Evolutionary conservation across 2,888 invertebrate species (phyloP), one percentile per base, ranked within the genome.

Genomic region (Troglohyphantes excavatus): DNA sequence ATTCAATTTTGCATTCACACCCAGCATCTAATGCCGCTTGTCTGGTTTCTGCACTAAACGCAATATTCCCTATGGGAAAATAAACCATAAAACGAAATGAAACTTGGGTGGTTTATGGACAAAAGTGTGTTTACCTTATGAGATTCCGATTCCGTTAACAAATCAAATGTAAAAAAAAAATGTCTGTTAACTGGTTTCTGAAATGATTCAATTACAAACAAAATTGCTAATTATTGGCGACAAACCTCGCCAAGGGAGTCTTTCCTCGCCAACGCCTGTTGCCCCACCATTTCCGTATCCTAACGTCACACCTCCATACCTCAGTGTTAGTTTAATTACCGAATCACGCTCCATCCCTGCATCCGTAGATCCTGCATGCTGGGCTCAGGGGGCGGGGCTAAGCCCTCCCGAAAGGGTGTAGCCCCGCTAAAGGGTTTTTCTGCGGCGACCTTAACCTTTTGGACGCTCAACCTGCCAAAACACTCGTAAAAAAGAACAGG

Each of bases 291-390:
- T 82, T 81, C 88, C 88, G 82, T 73, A 88, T 68, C 53, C n/a
- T 9, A 81, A 65, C 88, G 67, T 68, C 82, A 82, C 26, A 82
- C 81, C 29, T 29, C 43, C 26, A n/a, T n/a, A n/a, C 33, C 67
- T 33, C 19, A 17, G 39, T 67, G 67, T 67, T 19, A 33, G 59
- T 82, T 87, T 88, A 88, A 82, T 82, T 88, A 82, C 82, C 75
- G 88, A 81, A 88, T 88, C 88, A 88, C 88, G 88, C 88, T 81
- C 65, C 79, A 70, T 78, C 70, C 23, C 81, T n/a, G n/a, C n/a
- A 11, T 29, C 76, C 59, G n/a, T n/a, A n/a, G n/a, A n/a, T n/a
- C n/a, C n/a, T n/a, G n/a, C 23, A 78, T 65, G 67, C 76, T 53
- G 65, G 65, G 76, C 67, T 46, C 43, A 53, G 68, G 86, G 19